These are phyloP conservation scores for Crambe crambe DNA, from an alignment of 37 sponge, comb jelly and placozoan genomes.

Conservation along the genomic window DNA sequence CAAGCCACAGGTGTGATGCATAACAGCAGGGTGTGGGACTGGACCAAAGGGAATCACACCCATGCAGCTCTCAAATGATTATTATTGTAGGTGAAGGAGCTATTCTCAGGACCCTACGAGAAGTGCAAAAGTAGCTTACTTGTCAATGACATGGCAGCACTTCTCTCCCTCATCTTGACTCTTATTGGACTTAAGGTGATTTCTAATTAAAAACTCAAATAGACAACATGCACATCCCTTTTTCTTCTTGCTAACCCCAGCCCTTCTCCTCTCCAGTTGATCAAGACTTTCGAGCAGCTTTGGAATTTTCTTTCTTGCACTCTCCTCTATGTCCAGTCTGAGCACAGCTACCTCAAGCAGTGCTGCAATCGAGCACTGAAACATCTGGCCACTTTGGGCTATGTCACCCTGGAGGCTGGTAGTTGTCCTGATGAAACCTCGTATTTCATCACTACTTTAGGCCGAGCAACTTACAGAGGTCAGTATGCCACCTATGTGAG, in stretches of 20 bases:
- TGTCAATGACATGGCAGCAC: background rate
- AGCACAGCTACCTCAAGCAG: constrained; percentile 13
- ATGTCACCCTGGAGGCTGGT: constrained; percentile 12
- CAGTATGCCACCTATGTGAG: background rate
- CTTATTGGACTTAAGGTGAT: constrained; percentile 64
- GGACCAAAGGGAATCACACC: background rate
- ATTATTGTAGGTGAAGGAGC: constrained; percentile 36
- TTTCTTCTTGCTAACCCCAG: background rate
- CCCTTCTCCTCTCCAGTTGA: constrained; percentile 28
- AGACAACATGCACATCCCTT: background rate
- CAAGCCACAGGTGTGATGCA: constrained; percentile 45
- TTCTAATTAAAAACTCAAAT: background rate
- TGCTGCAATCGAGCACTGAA: constrained; percentile 8
- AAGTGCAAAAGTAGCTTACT: constrained; percentile 73
- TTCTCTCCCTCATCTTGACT: constrained; percentile 66
- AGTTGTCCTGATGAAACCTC: background rate
- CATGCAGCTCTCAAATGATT: background rate
- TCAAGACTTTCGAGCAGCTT: constrained; percentile 42
- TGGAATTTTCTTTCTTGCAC: constrained; percentile 55
- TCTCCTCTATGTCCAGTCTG: constrained; percentile 51
- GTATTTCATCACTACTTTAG: constrained; percentile 61
- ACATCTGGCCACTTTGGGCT: constrained; percentile 28
- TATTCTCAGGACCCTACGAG: constrained; percentile 63
- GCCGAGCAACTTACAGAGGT: constrained; percentile 78
- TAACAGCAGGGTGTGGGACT: too few species aligned